Conservation (phyloP, 2,888 invertebrate genomes). For the Sphaeridia pumilis region DNA sequence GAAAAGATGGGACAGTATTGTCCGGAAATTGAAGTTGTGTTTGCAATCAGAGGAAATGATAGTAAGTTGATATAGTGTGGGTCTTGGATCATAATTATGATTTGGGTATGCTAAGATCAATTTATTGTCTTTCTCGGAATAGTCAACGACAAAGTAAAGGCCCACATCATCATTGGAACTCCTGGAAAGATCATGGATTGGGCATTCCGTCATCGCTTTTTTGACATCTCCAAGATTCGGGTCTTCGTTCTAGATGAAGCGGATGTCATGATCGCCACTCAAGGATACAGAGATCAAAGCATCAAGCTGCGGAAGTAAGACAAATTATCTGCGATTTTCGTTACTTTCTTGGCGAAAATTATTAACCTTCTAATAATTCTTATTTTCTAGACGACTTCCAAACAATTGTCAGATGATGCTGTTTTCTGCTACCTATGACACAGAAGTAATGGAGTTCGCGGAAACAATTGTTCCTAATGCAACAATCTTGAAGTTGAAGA, state of each 20-base stretch:
- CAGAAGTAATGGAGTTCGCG: slow-evolving; percentile 91
- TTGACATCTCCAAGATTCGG: slow-evolving; percentile 71
- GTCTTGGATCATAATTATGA: too few species aligned
- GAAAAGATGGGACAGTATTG: slow-evolving; percentile 90
- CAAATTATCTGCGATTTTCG: neutral
- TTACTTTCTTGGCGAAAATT: neutral
- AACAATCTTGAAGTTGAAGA: slow-evolving; percentile 67
- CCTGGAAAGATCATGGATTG: slow-evolving; percentile 96
- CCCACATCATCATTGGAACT: slow-evolving; percentile 93
- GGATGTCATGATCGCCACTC: slow-evolving; percentile 97
- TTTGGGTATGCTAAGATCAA: too few species aligned
- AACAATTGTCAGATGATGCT: slow-evolving; percentile 90
- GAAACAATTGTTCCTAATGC: slow-evolving; percentile 43
- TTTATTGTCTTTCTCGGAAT: neutral
- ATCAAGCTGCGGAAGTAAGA: slow-evolving; percentile 82
- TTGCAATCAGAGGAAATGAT: slow-evolving; percentile 84
- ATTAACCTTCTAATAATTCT: too few species aligned
- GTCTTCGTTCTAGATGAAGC: slow-evolving; percentile 99
- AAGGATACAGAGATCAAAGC: slow-evolving; percentile 95
- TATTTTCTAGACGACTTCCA: slow-evolving; percentile 48
- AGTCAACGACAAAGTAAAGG: slow-evolving; percentile 50
- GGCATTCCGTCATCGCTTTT: slow-evolving; percentile 69
- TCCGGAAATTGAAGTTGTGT: slow-evolving; percentile 76
- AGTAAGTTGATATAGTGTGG: too few species aligned
- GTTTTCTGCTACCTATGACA: slow-evolving; percentile 94